Evolutionary conservation across 2,113 vertebrate genomes (phyloP).

Genomic region (Ovibos moschatus): DNA sequence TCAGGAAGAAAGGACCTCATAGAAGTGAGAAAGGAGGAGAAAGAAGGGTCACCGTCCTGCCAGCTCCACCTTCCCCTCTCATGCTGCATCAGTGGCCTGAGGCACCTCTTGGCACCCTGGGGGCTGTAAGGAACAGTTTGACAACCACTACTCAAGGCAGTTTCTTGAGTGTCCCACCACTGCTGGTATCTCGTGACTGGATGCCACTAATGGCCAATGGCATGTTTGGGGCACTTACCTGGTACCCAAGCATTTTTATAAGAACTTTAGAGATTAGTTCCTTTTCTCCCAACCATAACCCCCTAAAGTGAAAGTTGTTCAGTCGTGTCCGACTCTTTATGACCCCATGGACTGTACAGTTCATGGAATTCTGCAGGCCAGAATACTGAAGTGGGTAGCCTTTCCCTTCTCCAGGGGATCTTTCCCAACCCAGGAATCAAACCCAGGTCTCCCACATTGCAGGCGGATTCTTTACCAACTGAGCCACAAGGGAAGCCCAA

Average conservation of each 20-base stretch:
- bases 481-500: background rate
- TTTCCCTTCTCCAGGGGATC: background rate
- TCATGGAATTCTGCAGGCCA: background rate
- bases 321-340: rapidly evolving
- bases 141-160: no score
- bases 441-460: background rate
- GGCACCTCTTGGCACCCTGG: background rate
- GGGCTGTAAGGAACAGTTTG: background rate
- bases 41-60: background rate
- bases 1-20: background rate
- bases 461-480: background rate
- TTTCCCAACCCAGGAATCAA: background rate
- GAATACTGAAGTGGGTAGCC: background rate
- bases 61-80: background rate
- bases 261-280: background rate
- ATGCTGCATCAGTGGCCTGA: background rate
- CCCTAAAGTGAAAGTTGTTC: background rate
- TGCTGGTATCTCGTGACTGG: background rate
- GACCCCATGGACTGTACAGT: background rate
- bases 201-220: background rate
- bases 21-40: background rate
- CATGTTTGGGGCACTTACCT: rapidly evolving
- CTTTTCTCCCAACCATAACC: background rate
- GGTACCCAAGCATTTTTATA: background rate
- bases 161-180: background rate